phyloP scores from a whole-genome alignment of 1,140 invertebrate genomes.

The Steinernema feltiae region DNA sequence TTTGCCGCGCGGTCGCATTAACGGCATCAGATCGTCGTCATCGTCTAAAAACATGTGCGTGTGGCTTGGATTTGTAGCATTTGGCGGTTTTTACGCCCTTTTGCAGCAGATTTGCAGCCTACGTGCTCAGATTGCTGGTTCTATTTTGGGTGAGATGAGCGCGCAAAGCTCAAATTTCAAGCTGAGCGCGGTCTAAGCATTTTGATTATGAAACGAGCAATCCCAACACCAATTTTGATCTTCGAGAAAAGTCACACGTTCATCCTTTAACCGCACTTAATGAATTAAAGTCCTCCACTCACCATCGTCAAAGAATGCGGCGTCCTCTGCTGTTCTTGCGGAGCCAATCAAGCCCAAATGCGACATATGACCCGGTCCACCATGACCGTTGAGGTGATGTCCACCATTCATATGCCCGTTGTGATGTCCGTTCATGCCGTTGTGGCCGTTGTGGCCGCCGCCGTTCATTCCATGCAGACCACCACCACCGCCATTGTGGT shows the following conservation, averaged over 20 bases:
- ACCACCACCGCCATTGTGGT: too few relatives aligned
- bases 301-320: not conserved
- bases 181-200: not conserved
- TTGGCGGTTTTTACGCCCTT: not conserved
- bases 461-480: too few relatives aligned
- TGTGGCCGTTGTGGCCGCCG: not conserved
- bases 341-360: too few relatives aligned
- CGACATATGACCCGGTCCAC: too few relatives aligned
- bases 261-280: not conserved
- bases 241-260: not conserved
- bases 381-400: too few relatives aligned
- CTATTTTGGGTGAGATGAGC: not conserved
- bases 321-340: not conserved
- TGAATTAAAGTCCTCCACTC: not conserved
- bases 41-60: not conserved
- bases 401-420: too few relatives aligned
- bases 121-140: not conserved
- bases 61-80: not conserved
- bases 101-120: not conserved
- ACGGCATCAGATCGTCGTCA: not conserved
- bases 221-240: too few relatives aligned
- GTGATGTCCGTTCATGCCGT: not conserved
- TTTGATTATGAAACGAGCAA: not conserved
- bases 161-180: not conserved
- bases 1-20: conserved; percentile 3